Evolutionary conservation across 2,797 vertebrate genomes (phyloP).

Genomic region (Falco naumanni): DNA sequence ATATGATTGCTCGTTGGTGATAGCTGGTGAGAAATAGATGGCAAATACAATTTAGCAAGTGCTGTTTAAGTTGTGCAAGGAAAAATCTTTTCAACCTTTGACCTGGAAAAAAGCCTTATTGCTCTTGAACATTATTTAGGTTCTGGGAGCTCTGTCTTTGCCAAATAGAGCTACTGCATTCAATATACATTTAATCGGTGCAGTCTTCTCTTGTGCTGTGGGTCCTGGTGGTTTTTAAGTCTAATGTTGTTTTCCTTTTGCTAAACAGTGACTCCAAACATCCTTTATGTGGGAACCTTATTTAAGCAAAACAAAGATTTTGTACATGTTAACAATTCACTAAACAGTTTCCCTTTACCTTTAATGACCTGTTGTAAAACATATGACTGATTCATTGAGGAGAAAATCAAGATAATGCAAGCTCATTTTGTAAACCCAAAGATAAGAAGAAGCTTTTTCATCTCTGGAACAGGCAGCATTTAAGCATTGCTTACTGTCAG

Average conservation of each 20-base stretch:
- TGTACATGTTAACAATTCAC: background rate
- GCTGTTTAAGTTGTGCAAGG: background rate
- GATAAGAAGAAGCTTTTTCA: background rate
- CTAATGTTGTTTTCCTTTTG: background rate
- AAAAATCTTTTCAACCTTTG: background rate
- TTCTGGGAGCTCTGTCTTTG: background rate
- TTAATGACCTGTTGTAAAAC: slow-evolving; percentile 2
- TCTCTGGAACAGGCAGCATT: background rate
- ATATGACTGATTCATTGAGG: background rate
- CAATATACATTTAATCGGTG: background rate
- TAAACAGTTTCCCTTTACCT: slow-evolving; percentile 6
- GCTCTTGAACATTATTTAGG: background rate
- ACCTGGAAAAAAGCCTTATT: background rate
- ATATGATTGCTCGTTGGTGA: background rate
- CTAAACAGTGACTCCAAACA: background rate
- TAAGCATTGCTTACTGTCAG: background rate
- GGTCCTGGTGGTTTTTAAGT: background rate
- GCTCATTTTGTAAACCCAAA: background rate
- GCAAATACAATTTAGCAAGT: background rate
- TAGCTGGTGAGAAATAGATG: background rate
- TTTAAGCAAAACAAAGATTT: slow-evolving; percentile 13
- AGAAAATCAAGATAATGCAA: background rate
- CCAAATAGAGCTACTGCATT: background rate
- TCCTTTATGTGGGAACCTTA: background rate
- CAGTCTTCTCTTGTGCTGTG: background rate